Percentiles rank a stretch among this genome's conserved stretches.
Conservation (phyloP, 2,113 vertebrate species). For the Anhinga rufa region DNA sequence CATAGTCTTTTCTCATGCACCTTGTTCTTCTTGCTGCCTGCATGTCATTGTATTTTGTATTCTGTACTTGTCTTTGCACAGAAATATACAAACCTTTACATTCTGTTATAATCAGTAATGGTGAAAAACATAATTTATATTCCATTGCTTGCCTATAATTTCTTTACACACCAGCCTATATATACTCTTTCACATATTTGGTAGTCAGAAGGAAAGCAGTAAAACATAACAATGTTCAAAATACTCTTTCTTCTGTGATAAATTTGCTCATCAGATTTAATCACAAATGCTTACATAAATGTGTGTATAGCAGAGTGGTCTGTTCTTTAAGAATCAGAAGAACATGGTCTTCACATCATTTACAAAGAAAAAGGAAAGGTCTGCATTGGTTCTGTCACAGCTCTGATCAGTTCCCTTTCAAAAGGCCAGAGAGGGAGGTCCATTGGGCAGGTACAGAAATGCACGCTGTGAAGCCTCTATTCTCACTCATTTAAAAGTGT, state of each 20-base stretch:
- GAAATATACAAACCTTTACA: not conserved
- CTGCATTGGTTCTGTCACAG: not conserved
- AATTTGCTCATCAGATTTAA: not conserved
- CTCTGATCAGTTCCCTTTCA: not conserved
- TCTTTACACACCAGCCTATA: not conserved
- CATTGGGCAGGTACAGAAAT: not conserved
- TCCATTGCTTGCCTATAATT: not conserved
- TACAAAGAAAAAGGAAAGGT: not conserved
- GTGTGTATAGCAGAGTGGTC: not conserved
- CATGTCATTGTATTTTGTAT: not conserved
- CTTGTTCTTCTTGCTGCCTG: not conserved
- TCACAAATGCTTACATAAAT: not conserved
- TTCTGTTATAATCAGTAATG: not conserved
- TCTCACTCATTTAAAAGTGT: not conserved
- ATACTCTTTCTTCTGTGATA: not conserved
- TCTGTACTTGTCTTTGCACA: not conserved
- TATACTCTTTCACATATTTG: accelerated
- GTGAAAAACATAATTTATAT: not conserved
- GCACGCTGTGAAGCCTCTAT: not conserved
- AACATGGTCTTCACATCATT: not conserved
- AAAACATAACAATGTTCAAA: not conserved
- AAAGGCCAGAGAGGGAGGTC: not conserved
- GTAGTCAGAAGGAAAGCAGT: not conserved
- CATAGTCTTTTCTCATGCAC: not conserved
- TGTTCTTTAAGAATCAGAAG: not conserved